Base-by-base conservation (phyloP, 2,113 vertebrate genomes). In the Marmota flaviventris region DNA sequence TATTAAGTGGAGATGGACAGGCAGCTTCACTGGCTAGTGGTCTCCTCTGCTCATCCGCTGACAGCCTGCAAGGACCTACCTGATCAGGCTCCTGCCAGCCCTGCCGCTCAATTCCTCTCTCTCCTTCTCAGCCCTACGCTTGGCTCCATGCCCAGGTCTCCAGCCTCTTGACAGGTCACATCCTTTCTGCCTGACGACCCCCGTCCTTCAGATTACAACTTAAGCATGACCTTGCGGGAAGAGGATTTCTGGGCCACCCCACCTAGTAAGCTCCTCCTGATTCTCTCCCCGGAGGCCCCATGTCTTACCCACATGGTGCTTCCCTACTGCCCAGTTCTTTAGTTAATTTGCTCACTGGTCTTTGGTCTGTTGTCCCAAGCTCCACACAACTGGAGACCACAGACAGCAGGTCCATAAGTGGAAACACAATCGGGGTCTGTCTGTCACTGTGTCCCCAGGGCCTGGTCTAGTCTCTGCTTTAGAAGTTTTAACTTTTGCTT, bases 121-220 rank as follows among this genome's bases (percentile, higher is more conserved):
- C n/a, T 61, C 25, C 29, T 67, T 73, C 37, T 92, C 85, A 24
- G 0, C 13, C 51, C 1, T 6, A 2, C 0, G 5, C 16, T 61
- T 4, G 1, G 8, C 12, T 4, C 11, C 1, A 1, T 10, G 12
- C 2, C 0, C 13, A 70, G 76, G 86, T 29, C 61, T 67, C 7
- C 3, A 34, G 61, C 42, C 48, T 13, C 22, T 20, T 8, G 58
- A 17, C 48, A 8, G 70, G 18, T 53, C 8, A 1, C 18, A 16
- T 12, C 53, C 14, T 79, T 67, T 84, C 5, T 85, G 25, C 69
- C 67, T 13, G 13, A 48, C 9, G 13, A n/a, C 22, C 18, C n/a
- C 16, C 34, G 6, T 83, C 29, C 29, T 87, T 63, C n/a, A 3
- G 13, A 81, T 32, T 63, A 20, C 37, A n/a, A 75, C 8, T 88